A percentile compares a stretch with the other conserved stretches of the same genome.
Evolutionary conservation across 2,888 invertebrate species (phyloP).

Genomic region (Helicoverpa assulta): DNA sequence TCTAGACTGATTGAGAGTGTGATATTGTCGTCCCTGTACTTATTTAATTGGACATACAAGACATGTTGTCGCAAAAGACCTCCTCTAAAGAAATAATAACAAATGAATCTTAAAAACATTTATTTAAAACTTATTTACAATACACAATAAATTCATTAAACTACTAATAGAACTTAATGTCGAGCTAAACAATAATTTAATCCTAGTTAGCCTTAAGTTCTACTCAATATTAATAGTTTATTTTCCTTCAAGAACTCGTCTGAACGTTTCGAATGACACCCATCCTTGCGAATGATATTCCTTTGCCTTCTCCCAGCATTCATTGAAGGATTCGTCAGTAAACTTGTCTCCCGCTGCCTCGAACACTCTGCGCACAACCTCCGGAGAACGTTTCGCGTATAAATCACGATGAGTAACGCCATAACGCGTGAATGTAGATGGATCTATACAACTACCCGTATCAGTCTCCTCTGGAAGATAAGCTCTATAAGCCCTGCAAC

Average conservation of each 20-base stretch:
- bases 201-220: background rate
- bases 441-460: conserved; percentile 63
- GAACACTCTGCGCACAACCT: conserved; percentile 77
- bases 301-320: conserved; percentile 81
- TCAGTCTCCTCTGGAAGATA: conserved; percentile 70
- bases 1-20: too few relatives aligned
- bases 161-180: background rate
- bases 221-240: background rate
- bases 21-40: too few relatives aligned
- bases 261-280: conserved; percentile 87
- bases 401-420: conserved; percentile 71
- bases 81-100: background rate
- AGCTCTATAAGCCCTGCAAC: conserved; percentile 64
- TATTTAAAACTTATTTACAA: conserved; percentile 1
- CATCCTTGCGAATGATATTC: conserved; percentile 78
- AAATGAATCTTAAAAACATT: background rate
- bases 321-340: conserved; percentile 78
- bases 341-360: conserved; percentile 80
- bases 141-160: background rate
- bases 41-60: too few relatives aligned
- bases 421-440: conserved; percentile 64
- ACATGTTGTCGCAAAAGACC: too few relatives aligned
- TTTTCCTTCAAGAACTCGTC: background rate
- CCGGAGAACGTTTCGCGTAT: conserved; percentile 64
- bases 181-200: background rate